Base-by-base conservation (phyloP, 2,888 invertebrate genomes). In the Toxonevra muliebris region DNA sequence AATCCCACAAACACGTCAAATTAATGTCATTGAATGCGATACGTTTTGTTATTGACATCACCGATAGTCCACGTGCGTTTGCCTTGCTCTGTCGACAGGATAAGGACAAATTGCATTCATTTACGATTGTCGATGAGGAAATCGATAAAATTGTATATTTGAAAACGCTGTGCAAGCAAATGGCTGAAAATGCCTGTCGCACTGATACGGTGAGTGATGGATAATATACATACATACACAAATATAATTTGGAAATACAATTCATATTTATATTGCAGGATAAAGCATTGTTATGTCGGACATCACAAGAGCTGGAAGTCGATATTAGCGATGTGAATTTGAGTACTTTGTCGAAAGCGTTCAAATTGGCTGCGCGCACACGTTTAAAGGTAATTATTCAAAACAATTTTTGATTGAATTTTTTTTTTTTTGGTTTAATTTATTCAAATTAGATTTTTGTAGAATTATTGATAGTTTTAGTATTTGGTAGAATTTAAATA, bases 101-200 rank as follows among this genome's bases (percentile, higher is more conserved):
- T 82, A 96, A 94, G 84, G 97, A 97, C 84, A 92, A 93, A 82
- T 86, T 96, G 72, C 94, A 92, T 86, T 93, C 95, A 54, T 97
- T 97, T 84, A 91, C 92, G 81, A 91, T 96, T 80, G 90, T 89
- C 50, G 93, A 94, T 77, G 94, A 95, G 76, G 92, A 93, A 68
- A 89, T 91, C 64, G 92, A 93, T 84, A 97, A 97, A 86, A 86
- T 89, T 57, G 88, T 90, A 74, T 95, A 96, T 86, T 88, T 97
- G 76, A 90, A 91, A 74, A 91, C 90, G 71, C 87, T 97, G 72
- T 95, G 96, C 82, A 90, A 94, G 80, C 94, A 95, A 85, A 93
- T 96, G 89, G 96, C 96, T 55, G 95, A 95, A 82, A 94, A 94
- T 74, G 92, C 95, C 76, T 97, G 96, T 86, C 92, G 95, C 84